Percentiles rank a stretch among this genome's conserved stretches.
Conservation (phyloP, 2,113 vertebrate species). For the Hemibagrus wyckioides region DNA sequence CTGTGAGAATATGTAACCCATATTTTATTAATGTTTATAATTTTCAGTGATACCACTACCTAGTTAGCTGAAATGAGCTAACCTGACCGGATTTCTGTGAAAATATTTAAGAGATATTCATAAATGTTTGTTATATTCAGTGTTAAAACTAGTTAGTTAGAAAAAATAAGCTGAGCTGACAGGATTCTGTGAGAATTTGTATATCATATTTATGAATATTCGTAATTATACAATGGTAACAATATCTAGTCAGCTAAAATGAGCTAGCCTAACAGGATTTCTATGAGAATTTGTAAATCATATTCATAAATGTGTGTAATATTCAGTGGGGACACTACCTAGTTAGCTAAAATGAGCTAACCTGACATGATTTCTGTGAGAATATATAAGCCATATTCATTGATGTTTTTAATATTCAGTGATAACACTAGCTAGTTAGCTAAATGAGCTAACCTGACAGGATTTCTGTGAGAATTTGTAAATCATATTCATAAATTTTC, state of each 20-base stretch:
- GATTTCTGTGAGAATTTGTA: not conserved
- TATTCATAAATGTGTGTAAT: not conserved
- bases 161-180: not conserved
- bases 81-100: not conserved
- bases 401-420: no score
- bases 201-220: no score
- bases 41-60: not conserved
- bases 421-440: not conserved
- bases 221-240: no score
- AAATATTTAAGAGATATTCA: not conserved
- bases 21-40: not conserved
- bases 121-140: not conserved
- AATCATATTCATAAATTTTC: not conserved
- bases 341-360: not conserved
- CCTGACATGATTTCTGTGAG: not conserved
- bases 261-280: no score
- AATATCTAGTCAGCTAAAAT: no score
- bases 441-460: not conserved
- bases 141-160: not conserved
- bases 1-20: not conserved
- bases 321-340: not conserved
- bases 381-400: not conserved
- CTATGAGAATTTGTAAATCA: no score
- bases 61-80: not conserved
- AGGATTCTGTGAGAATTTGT: no score